Evolutionary conservation across 2,797 vertebrate species (phyloP).

Genomic region (Bryconaethiops microstoma): DNA sequence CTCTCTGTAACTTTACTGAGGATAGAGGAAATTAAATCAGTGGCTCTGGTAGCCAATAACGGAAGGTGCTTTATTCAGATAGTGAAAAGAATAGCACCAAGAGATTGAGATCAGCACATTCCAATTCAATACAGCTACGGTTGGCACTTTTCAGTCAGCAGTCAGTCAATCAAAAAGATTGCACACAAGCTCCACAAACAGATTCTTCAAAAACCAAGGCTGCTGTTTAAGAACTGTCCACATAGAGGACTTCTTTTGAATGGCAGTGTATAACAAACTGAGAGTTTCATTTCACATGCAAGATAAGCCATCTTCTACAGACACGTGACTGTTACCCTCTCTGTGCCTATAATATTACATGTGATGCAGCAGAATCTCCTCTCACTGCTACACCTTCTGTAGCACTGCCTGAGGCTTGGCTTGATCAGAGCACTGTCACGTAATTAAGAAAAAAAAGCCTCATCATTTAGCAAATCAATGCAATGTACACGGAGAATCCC

Average conservation of each 20-base stretch:
- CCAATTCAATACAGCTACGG: conserved; percentile 29
- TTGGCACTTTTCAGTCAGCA: conserved; percentile 12
- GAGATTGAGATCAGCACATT: conserved; percentile 28
- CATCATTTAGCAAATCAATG: neutral
- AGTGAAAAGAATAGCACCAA: conserved; percentile 22
- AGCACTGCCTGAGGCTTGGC: conserved; percentile 22
- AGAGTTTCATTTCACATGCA: neutral
- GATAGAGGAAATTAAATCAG: conserved; percentile 47
- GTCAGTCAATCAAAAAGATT: conserved; percentile 26
- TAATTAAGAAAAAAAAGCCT: too few species aligned
- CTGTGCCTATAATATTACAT: neutral
- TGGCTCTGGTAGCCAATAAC: conserved; percentile 37
- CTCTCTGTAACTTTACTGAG: conserved; percentile 19
- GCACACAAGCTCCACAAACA: neutral
- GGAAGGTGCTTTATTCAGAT: conserved; percentile 36
- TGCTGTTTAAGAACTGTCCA: neutral
- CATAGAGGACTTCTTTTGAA: conserved; percentile 1
- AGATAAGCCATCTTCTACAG: neutral
- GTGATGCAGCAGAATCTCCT: conserved; percentile 40
- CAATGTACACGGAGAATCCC: neutral
- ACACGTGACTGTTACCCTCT: neutral
- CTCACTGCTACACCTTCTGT: conserved; percentile 60
- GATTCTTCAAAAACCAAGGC: neutral
- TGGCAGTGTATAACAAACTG: neutral
- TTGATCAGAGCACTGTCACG: neutral